Evolutionary conservation across 2,888 invertebrate species (phyloP), one percentile per base, ranked within the genome.

Genomic region (Tanytarsus gracilentus): DNA sequence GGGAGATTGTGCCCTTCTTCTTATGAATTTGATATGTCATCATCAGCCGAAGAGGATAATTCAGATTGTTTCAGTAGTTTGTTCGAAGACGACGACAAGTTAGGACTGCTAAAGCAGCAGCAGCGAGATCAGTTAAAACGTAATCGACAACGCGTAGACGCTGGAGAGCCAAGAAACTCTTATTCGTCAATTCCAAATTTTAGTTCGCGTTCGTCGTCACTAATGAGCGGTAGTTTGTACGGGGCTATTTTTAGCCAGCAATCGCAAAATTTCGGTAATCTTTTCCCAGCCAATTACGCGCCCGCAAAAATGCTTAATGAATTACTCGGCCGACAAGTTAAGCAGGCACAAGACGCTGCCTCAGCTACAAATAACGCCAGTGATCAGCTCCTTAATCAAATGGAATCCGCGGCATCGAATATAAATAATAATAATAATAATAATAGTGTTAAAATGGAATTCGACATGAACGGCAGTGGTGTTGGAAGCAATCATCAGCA

Each of bases 91-190:
- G 86, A 87, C 85, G 88, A 86, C 83, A 86, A 85, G 79, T 85
- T 87, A 80, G 83, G 88, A 40, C 40, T 55, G 27, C 55, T 55
- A 26, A 33, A 55, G 33, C 44, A 44, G 23, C 44, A 44, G n/a
- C n/a, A n/a, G 8, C 21, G 27, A 58, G 48, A 58, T 30, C 48
- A 48, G 21, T 29, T 30, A n/a, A 29, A 58, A 48, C 86, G 91
- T 78, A 88, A 88, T 80, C 85, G 92, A 83, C 91, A 92, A 84
- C 87, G 91, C 79, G 92, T 91, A 80, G 91, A 92, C 88, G 92
- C 91, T 81, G 91, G 92, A 72, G 91, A 93, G 81, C 88, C 88
- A 77, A 86, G 91, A 78, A 92, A 91, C 82, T 88, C 88, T 77
- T 92, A 92, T 80, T 88, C 86, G 70, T 83, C 83, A 71, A 84